Conservation (phyloP, 2,888 invertebrate genomes). For the Campoplex capitator region DNA sequence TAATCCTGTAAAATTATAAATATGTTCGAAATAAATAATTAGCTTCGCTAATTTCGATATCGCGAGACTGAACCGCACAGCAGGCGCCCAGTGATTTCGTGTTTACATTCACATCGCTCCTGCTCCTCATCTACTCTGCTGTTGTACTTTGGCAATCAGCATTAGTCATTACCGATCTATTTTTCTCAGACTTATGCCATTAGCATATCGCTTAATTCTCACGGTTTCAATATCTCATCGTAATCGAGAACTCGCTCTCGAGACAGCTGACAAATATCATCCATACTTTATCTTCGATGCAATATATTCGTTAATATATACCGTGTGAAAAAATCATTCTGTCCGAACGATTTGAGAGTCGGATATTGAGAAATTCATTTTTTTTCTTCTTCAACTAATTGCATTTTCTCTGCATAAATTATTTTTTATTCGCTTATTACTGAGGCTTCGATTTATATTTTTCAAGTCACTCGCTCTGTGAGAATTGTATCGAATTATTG, state of each 20-base stretch:
- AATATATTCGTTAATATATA: neutral
- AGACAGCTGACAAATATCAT: constrained; percentile 47
- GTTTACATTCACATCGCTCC: neutral
- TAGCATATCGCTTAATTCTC: constrained; percentile 12
- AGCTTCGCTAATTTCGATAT: constrained; percentile 16
- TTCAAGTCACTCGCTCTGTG: neutral
- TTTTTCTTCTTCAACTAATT: neutral
- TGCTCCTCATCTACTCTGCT: neutral
- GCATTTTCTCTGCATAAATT: neutral
- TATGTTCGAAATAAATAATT: neutral
- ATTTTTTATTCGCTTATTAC: neutral
- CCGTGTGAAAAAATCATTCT: neutral
- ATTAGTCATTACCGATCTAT: constrained; percentile 3
- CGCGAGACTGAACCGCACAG: neutral
- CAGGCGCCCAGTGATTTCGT: constrained; percentile 6
- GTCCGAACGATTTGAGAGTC: neutral
- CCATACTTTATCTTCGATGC: neutral
- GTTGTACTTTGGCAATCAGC: neutral
- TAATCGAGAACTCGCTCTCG: constrained; percentile 25
- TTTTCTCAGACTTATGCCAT: neutral
- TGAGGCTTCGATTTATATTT: neutral
- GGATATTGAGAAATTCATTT: neutral
- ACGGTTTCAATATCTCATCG: constrained; percentile 7
- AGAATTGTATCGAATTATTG: no score
- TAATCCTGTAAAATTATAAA: constrained; percentile 28